These are phyloP conservation scores for Haemorhous mexicanus DNA, from an alignment of 2,113 vertebrate species.

Conservation along the genomic window DNA sequence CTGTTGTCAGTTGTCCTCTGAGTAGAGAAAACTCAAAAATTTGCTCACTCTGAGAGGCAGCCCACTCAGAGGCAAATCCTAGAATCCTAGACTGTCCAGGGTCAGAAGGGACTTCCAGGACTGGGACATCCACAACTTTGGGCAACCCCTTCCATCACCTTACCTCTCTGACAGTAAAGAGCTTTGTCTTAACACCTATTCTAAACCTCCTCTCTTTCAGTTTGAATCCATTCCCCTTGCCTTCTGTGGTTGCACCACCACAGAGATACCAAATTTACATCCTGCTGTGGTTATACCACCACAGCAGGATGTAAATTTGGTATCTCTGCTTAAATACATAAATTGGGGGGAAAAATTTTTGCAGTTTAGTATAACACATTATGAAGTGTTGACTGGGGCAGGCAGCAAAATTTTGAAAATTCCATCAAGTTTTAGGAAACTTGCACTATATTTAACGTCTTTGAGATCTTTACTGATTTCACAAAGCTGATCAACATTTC, in stretches of 20 bases:
- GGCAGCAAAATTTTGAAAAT: background rate
- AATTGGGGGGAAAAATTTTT: background rate
- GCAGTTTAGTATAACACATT: background rate
- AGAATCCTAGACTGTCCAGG: background rate
- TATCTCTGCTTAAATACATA: background rate
- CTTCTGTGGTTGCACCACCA: background rate
- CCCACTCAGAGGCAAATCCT: background rate
- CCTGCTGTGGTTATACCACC: background rate
- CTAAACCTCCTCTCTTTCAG: background rate
- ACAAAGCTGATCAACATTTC: background rate
- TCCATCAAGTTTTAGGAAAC: background rate
- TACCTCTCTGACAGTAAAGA: background rate
- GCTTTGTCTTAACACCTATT: background rate
- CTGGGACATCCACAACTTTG: background rate
- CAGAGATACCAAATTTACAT: too few species aligned
- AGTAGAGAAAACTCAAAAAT: background rate
- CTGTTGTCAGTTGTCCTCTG: rapidly evolving
- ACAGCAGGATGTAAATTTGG: background rate
- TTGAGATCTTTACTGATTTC: background rate
- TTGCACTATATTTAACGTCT: background rate
- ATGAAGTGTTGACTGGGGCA: background rate
- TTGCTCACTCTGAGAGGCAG: rapidly evolving
- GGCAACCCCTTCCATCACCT: background rate
- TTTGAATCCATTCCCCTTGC: background rate
- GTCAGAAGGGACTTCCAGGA: background rate